Base-by-base conservation (phyloP, 2,888 invertebrate genomes). In the Balanococcus diminutus region DNA sequence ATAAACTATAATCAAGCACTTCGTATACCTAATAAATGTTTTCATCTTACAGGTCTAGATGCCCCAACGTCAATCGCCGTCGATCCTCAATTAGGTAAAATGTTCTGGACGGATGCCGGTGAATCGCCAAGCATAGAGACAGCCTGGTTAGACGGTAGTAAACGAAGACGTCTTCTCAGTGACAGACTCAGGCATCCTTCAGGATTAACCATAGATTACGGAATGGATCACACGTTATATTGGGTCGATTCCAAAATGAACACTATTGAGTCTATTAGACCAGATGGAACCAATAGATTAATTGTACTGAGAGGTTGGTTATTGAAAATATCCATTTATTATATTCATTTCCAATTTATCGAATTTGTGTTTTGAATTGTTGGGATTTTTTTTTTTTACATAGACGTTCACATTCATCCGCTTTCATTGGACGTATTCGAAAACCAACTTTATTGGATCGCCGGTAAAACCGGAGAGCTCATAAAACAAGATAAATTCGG, bases 241-340 rank as follows among this genome's bases (percentile, higher is more conserved):
- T 99, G 99, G 98, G 96, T 95, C 0, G 99, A 99, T 89, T 94
- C 95, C 0, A 99, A 99, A 90, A 91, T 96, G 51, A 96, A 97
- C 88, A 94, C 94, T 0, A 96, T 98, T 84, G 98, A 98, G 89
- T 94, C 94, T 84, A 95, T 97, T 91, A 92, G 93, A 82, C 93
- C 93, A 81, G 96, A 98, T 90, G 98, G 98, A 0, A 92, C 93
- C 0, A 93, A 94, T 86, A 91, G 97, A 28, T 93, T 93, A 88
- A 91, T 93, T 0, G 92, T 97, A 5, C 89, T 96, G 3, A 93
- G 92, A 89, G 89, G 89, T 89, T 84, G 87, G 87, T 87, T 61
- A 56, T n/a, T n/a, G 16, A 2, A 2, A n/a, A 46, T n/a, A 46
- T 36, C 8, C 8, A 8, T 36, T 36, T 36, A 36, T n/a, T n/a